Percentiles rank a stretch among this genome's conserved stretches.
phyloP scores from a whole-genome alignment of 2,888 invertebrate genomes.

The Zhengitettix transpicula region DNA sequence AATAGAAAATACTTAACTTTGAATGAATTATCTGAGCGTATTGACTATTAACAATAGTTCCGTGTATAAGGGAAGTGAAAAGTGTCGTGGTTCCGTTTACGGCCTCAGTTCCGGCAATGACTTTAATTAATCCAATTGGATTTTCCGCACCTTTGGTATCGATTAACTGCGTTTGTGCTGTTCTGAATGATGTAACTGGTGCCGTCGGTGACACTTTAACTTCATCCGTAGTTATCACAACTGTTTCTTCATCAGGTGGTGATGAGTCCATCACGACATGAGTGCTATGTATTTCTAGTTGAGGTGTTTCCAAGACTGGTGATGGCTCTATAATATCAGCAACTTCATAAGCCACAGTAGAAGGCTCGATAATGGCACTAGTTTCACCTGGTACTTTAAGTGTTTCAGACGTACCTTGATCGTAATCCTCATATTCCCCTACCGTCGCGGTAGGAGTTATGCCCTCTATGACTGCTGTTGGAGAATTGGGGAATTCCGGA shows the following conservation, averaged over 20 bases:
- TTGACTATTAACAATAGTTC: slow-evolving; percentile 32
- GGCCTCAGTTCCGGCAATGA: slow-evolving; percentile 31
- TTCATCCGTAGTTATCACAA: slow-evolving; percentile 16
- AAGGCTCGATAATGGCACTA: neutral
- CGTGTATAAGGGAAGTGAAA: slow-evolving; percentile 33
- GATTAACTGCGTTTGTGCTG: slow-evolving; percentile 11
- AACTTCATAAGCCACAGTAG: neutral
- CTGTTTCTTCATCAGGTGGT: neutral
- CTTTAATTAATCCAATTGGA: slow-evolving; percentile 31
- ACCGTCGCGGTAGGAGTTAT: neutral
- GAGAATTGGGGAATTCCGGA: neutral
- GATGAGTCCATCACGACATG: neutral
- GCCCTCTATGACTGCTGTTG: neutral
- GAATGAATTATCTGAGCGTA: slow-evolving; percentile 36
- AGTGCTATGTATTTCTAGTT: neutral
- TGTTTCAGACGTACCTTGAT: no score
- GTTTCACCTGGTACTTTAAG: neutral
- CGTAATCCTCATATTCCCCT: no score
- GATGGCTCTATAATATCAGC: slow-evolving; percentile 4
- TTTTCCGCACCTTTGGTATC: slow-evolving; percentile 18
- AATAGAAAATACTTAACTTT: slow-evolving; percentile 29
- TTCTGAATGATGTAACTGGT: slow-evolving; percentile 1
- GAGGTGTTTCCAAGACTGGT: neutral
- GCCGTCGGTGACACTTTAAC: slow-evolving; percentile 12
- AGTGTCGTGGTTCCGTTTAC: slow-evolving; percentile 32